Evolutionary conservation across 2,888 invertebrate species (phyloP).

Genomic region (Mythimna lalbum): DNA sequence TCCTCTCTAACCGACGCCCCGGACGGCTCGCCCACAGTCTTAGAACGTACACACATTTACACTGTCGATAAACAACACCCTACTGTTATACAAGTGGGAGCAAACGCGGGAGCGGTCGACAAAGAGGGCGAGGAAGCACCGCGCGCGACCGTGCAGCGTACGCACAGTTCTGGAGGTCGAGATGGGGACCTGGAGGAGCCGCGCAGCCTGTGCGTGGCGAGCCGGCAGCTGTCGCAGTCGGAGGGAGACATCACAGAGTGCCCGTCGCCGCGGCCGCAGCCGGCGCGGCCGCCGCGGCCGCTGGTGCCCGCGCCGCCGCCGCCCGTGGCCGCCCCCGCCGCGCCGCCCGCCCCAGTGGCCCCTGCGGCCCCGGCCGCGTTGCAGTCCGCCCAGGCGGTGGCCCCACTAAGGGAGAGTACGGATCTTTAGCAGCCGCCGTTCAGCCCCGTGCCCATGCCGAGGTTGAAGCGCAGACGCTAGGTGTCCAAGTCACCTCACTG

Average conservation of each 20-base stretch:
- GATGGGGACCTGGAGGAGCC: constrained; percentile 84
- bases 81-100: constrained; percentile 92
- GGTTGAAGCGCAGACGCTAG: constrained; percentile 59
- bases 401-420: constrained; percentile 74
- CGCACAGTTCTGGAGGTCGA: constrained; percentile 86
- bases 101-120: constrained; percentile 45
- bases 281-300: constrained; percentile 79
- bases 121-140: constrained; percentile 72
- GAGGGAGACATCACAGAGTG: constrained; percentile 91
- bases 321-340: constrained; percentile 63
- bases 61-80: constrained; percentile 94
- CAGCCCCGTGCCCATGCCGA: constrained; percentile 64
- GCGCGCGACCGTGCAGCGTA: constrained; percentile 84
- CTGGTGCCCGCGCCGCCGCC: constrained; percentile 81
- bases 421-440: constrained; percentile 77
- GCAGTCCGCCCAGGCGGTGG: constrained; percentile 21
- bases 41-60: constrained; percentile 93
- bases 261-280: constrained; percentile 79
- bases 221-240: constrained; percentile 89
- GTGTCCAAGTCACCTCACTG: constrained; percentile 10
- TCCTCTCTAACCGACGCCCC: constrained; percentile 74
- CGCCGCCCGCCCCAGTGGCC: constrained; percentile 50
- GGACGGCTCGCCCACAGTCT: constrained; percentile 82
- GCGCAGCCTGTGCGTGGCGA: constrained; percentile 80
- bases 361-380: constrained; percentile 49